These are phyloP conservation scores for Polypterus senegalus DNA, from an alignment of 2,113 vertebrate genomes.

Conservation along the genomic window DNA sequence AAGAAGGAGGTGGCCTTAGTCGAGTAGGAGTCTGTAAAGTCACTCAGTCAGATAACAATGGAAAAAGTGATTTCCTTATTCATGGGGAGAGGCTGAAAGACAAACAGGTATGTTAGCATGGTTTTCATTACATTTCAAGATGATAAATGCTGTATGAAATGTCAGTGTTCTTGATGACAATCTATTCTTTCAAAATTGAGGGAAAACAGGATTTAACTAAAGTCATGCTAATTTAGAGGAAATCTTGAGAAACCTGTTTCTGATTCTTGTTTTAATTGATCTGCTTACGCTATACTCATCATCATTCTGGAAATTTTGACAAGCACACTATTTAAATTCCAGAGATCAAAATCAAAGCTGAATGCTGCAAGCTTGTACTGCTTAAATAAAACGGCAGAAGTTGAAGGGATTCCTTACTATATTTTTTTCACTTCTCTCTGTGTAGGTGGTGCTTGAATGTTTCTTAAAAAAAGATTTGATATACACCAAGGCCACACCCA, in stretches of 20 bases:
- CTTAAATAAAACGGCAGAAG: neutral
- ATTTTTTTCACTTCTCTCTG: slow-evolving; percentile 5
- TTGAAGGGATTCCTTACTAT: neutral
- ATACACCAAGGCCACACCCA: slow-evolving; percentile 97
- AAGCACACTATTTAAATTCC: too few relatives aligned
- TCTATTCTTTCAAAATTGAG: neutral
- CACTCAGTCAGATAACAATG: slow-evolving; percentile 68
- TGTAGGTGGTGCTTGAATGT: slow-evolving; percentile 91
- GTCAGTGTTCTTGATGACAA: too few relatives aligned
- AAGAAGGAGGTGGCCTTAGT: slow-evolving; percentile 92
- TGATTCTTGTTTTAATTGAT: too few relatives aligned
- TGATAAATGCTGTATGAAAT: too few relatives aligned
- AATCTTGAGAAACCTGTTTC: neutral
- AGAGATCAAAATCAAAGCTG: too few relatives aligned
- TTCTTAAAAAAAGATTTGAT: slow-evolving; percentile 89
- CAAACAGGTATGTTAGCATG: slow-evolving; percentile 70
- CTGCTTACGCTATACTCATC: neutral
- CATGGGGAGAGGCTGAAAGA: slow-evolving; percentile 90
- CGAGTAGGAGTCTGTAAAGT: slow-evolving; percentile 94
- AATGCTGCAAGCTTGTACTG: too few relatives aligned
- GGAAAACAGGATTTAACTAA: neutral
- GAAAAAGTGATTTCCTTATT: slow-evolving; percentile 87
- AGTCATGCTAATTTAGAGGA: neutral
- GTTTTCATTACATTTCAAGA: neutral
- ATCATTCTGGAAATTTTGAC: neutral